These are phyloP conservation scores for Bombus pyrosoma DNA, from an alignment of 1,140 invertebrate genomes.

Conservation along the genomic window DNA sequence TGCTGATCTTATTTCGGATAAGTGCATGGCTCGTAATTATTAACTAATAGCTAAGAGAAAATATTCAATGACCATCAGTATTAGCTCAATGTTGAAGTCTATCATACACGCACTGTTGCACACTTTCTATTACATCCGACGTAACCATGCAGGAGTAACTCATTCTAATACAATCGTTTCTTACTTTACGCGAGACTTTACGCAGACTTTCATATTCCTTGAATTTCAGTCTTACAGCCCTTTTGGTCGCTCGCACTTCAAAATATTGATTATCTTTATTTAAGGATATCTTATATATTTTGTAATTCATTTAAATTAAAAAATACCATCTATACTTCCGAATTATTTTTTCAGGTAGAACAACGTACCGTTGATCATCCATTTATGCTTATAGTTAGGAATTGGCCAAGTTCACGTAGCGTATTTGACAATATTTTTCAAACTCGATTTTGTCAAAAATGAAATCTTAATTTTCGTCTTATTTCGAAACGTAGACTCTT, in stretches of 20 bases:
- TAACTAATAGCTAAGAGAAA: conserved; percentile 2
- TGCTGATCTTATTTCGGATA: background rate
- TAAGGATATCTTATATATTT: background rate
- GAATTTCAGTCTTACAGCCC: background rate
- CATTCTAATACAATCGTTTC: conserved; percentile 20
- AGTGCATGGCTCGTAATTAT: background rate
- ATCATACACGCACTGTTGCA: conserved; percentile 24
- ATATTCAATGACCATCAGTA: background rate
- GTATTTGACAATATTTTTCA: too few species aligned
- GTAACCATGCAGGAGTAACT: conserved; percentile 21
- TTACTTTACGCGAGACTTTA: background rate
- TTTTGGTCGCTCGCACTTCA: background rate
- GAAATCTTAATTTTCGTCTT: background rate
- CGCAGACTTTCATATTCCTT: background rate
- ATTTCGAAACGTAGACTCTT: too few species aligned
- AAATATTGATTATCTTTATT: background rate
- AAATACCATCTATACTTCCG: background rate
- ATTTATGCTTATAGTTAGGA: background rate
- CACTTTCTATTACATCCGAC: conserved; percentile 37
- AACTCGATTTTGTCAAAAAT: background rate
- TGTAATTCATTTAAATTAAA: background rate
- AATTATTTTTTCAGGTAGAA: background rate
- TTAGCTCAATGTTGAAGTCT: conserved; percentile 1
- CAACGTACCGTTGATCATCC: background rate
- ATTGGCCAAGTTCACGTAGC: too few species aligned